Percentiles rank a stretch among this genome's conserved stretches.
Conservation (phyloP, 2,888 invertebrate species). For the Kuschelorhynchus macadamiae region DNA sequence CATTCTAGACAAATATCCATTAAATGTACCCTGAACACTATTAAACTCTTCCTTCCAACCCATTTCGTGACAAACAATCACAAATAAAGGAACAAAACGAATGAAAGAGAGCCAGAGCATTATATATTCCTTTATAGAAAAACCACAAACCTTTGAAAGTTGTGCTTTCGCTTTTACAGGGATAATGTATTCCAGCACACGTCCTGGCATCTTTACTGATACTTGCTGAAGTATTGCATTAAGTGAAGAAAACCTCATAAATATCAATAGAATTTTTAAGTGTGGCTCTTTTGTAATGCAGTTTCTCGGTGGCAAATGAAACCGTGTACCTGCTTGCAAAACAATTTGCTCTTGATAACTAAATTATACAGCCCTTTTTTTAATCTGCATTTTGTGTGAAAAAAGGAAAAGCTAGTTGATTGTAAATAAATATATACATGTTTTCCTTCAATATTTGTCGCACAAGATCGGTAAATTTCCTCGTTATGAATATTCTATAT, state of each 20-base stretch:
- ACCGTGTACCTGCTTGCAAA: slow-evolving; percentile 31
- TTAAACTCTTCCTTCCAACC: neutral
- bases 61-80: slow-evolving; percentile 9
- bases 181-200: slow-evolving; percentile 62
- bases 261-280: slow-evolving; percentile 62
- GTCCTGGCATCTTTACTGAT: slow-evolving; percentile 59
- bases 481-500: no score
- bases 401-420: no score
- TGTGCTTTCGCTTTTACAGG: slow-evolving; percentile 56
- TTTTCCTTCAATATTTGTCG: no score
- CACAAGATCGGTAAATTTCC: no score
- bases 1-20: no score
- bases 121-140: slow-evolving; percentile 16
- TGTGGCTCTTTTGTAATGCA: slow-evolving; percentile 55
- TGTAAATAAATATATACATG: no score
- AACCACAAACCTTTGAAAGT: slow-evolving; percentile 50
- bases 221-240: slow-evolving; percentile 57
- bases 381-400: no score
- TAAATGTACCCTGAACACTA: no score
- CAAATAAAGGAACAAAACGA: slow-evolving; percentile 24
- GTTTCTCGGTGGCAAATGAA: slow-evolving; percentile 41
- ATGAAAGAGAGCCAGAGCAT: neutral
- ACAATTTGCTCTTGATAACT: slow-evolving; percentile 27
- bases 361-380: slow-evolving; percentile 15
- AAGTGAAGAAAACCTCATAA: slow-evolving; percentile 60